These are phyloP conservation scores for Drosophila pectinifera DNA, from an alignment of 1,140 invertebrate species.

Conservation along the genomic window DNA sequence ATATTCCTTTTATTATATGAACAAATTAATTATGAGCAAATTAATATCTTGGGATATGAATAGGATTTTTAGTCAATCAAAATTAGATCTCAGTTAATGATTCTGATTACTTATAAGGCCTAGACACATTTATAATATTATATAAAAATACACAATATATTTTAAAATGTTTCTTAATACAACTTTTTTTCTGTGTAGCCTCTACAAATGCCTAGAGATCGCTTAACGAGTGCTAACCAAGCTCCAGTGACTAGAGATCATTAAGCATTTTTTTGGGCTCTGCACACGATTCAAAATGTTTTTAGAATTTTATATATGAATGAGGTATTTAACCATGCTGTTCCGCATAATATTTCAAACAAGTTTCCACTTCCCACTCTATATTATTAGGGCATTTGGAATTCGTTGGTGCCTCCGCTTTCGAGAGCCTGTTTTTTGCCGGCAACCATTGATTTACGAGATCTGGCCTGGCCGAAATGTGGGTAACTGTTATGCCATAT, in stretches of 20 bases:
- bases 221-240: constrained; percentile 2
- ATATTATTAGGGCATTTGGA: constrained; percentile 18
- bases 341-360: constrained; percentile 15
- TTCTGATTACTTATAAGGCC: no score
- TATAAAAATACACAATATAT: neutral
- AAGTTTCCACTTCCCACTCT: constrained; percentile 17
- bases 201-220: constrained; percentile 2
- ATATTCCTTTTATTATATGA: no score
- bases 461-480: constrained; percentile 55
- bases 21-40: no score
- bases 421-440: constrained; percentile 16
- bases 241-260: constrained; percentile 12
- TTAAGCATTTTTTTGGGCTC: constrained; percentile 18
- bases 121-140: no score
- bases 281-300: constrained; percentile 13
- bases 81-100: no score
- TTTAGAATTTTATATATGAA: constrained; percentile 14
- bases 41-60: rapidly evolving
- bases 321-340: constrained; percentile 7
- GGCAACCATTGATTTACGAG: constrained; percentile 67
- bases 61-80: neutral
- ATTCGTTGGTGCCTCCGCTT: constrained; percentile 11
- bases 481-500: constrained; percentile 73
- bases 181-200: constrained; percentile 4
- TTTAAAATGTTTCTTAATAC: neutral